Percentiles rank a stretch among this genome's conserved stretches.
These are phyloP conservation scores for Diceros bicornis DNA, from an alignment of 2,797 vertebrate genomes.

Conservation along the genomic window DNA sequence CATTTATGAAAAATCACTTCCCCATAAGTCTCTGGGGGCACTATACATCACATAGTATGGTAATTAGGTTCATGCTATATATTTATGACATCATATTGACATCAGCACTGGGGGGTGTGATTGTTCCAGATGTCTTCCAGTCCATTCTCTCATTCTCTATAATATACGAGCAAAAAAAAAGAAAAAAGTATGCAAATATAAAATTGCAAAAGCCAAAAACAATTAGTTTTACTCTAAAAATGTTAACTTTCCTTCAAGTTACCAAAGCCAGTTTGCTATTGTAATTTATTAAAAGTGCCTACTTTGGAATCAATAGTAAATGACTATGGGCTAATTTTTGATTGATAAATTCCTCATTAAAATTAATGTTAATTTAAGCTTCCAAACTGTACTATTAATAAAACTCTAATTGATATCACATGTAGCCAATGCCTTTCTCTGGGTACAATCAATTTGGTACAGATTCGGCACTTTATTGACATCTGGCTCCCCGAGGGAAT, in stretches of 20 bases:
- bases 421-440: conserved; percentile 80
- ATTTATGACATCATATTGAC: neutral
- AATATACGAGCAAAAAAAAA: neutral
- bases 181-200: neutral
- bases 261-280: neutral
- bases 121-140: neutral
- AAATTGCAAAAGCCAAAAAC: neutral
- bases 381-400: conserved; percentile 87
- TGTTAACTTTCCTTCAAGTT: neutral
- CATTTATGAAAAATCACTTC: neutral
- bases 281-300: conserved; percentile 70
- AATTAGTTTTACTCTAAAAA: neutral
- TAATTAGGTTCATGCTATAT: neutral
- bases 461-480: conserved; percentile 86
- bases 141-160: neutral
- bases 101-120: fast-evolving
- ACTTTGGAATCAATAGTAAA: conserved; percentile 78
- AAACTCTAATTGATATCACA: conserved; percentile 85
- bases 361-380: conserved; percentile 85
- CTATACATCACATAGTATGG: fast-evolving
- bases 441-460: conserved; percentile 84
- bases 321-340: conserved; percentile 82
- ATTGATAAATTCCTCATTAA: conserved; percentile 89
- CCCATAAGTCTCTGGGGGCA: neutral
- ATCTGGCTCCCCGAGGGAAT: conserved; percentile 54